These are phyloP conservation scores for Bolinopsis microptera DNA, from an alignment of 37 sponge, comb jelly and placozoan species.

Conservation along the genomic window DNA sequence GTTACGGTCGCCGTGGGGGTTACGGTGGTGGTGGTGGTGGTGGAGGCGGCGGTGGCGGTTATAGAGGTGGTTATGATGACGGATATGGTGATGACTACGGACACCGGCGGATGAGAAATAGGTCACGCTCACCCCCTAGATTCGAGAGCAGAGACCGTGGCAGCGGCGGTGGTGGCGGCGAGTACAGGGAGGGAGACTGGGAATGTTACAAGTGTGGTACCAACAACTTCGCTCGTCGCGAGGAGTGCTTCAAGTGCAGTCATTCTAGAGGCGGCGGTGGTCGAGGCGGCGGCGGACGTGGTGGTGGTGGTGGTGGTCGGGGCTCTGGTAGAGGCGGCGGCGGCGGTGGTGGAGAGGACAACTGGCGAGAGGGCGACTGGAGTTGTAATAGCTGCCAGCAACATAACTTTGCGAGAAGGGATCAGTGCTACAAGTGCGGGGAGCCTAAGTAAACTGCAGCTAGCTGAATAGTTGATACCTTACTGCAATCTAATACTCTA, in stretches of 20 bases:
- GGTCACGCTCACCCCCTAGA: slow-evolving; percentile 44
- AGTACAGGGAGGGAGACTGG: slow-evolving; percentile 61
- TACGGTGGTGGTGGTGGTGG: slow-evolving; percentile 27
- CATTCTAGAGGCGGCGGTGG: not conserved
- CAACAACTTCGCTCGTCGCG: slow-evolving; percentile 41
- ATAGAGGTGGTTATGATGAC: slow-evolving; percentile 19
- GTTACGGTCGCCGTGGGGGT: slow-evolving; percentile 1
- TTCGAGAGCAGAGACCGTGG: not conserved
- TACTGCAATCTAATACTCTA: not conserved
- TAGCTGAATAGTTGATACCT: not conserved
- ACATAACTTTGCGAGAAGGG: slow-evolving; percentile 25
- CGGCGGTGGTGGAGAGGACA: slow-evolving; percentile 13
- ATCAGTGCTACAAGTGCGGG: slow-evolving; percentile 36
- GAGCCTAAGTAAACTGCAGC: slow-evolving; percentile 17
- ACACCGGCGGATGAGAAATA: not conserved
- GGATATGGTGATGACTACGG: slow-evolving; percentile 64
- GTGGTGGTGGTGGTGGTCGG: not conserved
- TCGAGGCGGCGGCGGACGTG: not conserved
- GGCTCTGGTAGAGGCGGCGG: not conserved
- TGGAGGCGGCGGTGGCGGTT: slow-evolving; percentile 7
- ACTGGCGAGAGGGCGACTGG: slow-evolving; percentile 53
- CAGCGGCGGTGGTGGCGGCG: not conserved
- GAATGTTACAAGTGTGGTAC: slow-evolving; percentile 27
- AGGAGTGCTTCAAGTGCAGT: not conserved
- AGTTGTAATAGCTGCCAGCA: slow-evolving; percentile 4